Conservation (phyloP, 2,888 invertebrate genomes). For the Nymphalis urticae region DNA sequence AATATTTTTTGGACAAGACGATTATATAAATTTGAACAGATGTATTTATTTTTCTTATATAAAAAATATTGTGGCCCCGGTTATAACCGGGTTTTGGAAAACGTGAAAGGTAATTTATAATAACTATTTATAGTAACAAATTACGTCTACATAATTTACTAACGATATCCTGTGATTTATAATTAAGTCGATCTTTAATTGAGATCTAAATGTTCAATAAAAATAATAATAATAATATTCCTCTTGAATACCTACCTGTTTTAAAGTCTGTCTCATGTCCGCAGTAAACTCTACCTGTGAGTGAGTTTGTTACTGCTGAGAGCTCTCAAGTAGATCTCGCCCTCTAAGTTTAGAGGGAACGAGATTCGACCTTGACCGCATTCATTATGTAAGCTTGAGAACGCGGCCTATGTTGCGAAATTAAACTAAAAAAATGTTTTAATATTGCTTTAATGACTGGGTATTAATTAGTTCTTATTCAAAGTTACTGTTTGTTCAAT, state of each 20-base stretch:
- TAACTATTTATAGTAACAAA: background rate
- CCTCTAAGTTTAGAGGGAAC: conserved; percentile 18
- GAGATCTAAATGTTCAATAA: no score
- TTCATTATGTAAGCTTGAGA: conserved; percentile 8
- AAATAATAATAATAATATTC: background rate
- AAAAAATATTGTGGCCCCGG: no score
- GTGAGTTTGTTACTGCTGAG: conserved; percentile 14
- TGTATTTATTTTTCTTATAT: no score
- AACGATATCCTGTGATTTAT: no score
- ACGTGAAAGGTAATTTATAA: background rate
- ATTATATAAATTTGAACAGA: no score
- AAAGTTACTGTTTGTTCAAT: no score
- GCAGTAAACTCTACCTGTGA: background rate
- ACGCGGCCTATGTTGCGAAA: background rate
- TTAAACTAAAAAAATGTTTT: background rate
- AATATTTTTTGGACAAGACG: no score
- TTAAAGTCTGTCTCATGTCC: background rate
- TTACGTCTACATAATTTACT: no score
- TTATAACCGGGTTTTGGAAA: background rate
- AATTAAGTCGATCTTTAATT: no score
- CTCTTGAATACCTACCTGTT: no score
- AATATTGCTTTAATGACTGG: background rate
- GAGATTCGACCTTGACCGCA: conserved; percentile 15
- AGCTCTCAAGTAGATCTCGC: conserved; percentile 19
- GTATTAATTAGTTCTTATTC: background rate